Evolutionary conservation across 2,888 invertebrate species (phyloP).

Genomic region (Thymelicus sylvestris): DNA sequence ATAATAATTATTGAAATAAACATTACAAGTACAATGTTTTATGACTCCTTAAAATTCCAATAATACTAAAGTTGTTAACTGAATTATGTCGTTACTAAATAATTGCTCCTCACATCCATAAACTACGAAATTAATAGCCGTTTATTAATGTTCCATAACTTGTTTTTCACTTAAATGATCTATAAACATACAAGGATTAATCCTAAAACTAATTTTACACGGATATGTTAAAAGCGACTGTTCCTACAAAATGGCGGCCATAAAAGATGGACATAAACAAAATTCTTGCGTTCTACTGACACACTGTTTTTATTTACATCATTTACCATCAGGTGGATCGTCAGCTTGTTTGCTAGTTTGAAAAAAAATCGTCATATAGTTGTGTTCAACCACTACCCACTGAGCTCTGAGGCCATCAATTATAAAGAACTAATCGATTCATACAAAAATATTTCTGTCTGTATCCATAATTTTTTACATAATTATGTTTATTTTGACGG

Average conservation of each 20-base stretch:
- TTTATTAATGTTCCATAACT: slow-evolving; percentile 7
- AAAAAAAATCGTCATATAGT: too few species aligned
- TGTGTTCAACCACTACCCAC: too few species aligned
- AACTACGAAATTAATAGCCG: slow-evolving; percentile 9
- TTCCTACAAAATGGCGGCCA: slow-evolving; percentile 50
- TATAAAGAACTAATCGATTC: too few species aligned
- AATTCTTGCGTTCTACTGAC: slow-evolving; percentile 47
- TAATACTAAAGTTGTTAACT: slow-evolving; percentile 31
- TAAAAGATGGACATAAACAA: slow-evolving; percentile 59
- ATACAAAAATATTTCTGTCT: too few species aligned
- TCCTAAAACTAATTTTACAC: slow-evolving; percentile 53
- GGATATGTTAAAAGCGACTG: slow-evolving; percentile 47
- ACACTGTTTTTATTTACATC: slow-evolving; percentile 33
- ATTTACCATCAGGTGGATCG: too few species aligned
- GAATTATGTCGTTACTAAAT: slow-evolving; percentile 5
- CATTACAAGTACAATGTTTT: too few species aligned
- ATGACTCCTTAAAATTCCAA: too few species aligned
- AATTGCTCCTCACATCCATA: background rate
- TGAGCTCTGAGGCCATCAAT: too few species aligned
- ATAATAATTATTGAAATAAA: too few species aligned
- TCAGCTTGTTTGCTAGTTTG: too few species aligned
- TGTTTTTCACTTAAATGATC: slow-evolving; percentile 32
- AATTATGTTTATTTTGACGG: too few species aligned
- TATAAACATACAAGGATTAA: slow-evolving; percentile 46
- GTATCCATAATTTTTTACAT: too few species aligned